phyloP scores from a whole-genome alignment of 1,140 invertebrate species.

The Pachypsylla venusta region DNA sequence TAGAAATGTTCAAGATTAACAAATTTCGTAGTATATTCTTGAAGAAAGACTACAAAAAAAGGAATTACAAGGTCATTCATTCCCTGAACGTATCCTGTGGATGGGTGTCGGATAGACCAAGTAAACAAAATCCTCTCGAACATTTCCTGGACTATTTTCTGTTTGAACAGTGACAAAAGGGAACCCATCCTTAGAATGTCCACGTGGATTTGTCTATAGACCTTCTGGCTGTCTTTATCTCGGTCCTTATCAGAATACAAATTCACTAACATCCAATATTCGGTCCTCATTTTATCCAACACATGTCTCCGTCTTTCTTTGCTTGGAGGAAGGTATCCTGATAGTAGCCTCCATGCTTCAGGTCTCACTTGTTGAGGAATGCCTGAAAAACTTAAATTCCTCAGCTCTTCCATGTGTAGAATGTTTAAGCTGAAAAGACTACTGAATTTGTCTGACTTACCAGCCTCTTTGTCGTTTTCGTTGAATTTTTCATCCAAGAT shows the following conservation, averaged over 20 bases:
- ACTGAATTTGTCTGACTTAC: slow-evolving; percentile 70
- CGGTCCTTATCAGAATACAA: slow-evolving; percentile 91
- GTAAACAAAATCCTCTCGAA: slow-evolving; percentile 98
- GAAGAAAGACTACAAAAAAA: slow-evolving; percentile 97
- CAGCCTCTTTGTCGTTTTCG: slow-evolving; percentile 38
- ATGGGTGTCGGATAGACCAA: slow-evolving; percentile 97
- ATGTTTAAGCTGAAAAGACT: slow-evolving; percentile 52
- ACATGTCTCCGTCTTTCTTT: slow-evolving; percentile 67
- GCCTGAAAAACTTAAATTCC: slow-evolving; percentile 88
- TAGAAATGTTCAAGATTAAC: slow-evolving; percentile 77
- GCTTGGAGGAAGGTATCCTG: slow-evolving; percentile 85
- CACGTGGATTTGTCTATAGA: slow-evolving; percentile 93
- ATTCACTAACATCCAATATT: slow-evolving; percentile 87
- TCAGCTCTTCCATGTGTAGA: slow-evolving; percentile 68
- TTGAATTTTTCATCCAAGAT: slow-evolving; percentile 22
- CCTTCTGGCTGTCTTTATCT: slow-evolving; percentile 84
- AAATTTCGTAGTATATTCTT: slow-evolving; percentile 64
- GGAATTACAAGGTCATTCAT: slow-evolving; percentile 98
- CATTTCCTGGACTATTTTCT: slow-evolving; percentile 85
- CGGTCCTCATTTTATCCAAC: slow-evolving; percentile 76
- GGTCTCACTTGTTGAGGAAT: slow-evolving; percentile 70
- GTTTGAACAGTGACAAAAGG: slow-evolving; percentile 81
- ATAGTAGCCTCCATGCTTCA: slow-evolving; percentile 56
- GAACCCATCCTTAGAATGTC: slow-evolving; percentile 96
- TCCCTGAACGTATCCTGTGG: slow-evolving; percentile 98